Conservation (phyloP, 2,797 vertebrate genomes). For the Lycodopsis pacificus region DNA sequence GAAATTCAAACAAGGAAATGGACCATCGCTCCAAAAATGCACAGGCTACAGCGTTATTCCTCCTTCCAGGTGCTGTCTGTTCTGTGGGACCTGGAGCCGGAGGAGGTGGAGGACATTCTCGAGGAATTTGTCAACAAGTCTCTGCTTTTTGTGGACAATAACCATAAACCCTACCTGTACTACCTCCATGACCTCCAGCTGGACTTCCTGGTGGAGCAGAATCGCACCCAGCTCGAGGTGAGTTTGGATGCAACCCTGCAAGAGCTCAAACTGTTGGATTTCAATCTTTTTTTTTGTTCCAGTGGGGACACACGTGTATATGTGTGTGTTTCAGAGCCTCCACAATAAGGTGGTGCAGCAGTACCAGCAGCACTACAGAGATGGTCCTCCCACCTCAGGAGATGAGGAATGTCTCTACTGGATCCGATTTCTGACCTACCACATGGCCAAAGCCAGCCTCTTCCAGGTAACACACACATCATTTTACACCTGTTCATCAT, state of each 20-base stretch:
- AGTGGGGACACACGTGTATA: too few species aligned
- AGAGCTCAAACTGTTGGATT: background rate
- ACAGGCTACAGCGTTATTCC: background rate
- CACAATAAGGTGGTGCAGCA: slow-evolving; percentile 92
- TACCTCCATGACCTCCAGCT: slow-evolving; percentile 98
- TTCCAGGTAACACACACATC: slow-evolving; percentile 83
- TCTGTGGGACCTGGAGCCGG: slow-evolving; percentile 94
- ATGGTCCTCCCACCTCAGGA: slow-evolving; percentile 79
- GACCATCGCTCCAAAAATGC: background rate
- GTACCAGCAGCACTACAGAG: slow-evolving; percentile 87
- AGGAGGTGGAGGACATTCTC: slow-evolving; percentile 96
- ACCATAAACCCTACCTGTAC: slow-evolving; percentile 91
- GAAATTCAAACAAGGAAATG: background rate
- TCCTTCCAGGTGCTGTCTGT: slow-evolving; percentile 90
- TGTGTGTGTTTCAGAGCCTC: slow-evolving; percentile 66
- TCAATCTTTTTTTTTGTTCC: background rate
- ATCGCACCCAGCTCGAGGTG: slow-evolving; percentile 90
- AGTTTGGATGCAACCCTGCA: background rate
- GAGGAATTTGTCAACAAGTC: slow-evolving; percentile 98
- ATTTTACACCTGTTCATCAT: background rate
- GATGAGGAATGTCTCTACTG: slow-evolving; percentile 93
- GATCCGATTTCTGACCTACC: slow-evolving; percentile 92
- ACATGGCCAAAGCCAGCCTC: slow-evolving; percentile 94
- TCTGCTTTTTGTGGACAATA: slow-evolving; percentile 91
- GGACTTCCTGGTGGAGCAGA: slow-evolving; percentile 96